These are phyloP conservation scores for Popillia japonica DNA, from an alignment of 1,140 invertebrate genomes.

Conservation along the genomic window DNA sequence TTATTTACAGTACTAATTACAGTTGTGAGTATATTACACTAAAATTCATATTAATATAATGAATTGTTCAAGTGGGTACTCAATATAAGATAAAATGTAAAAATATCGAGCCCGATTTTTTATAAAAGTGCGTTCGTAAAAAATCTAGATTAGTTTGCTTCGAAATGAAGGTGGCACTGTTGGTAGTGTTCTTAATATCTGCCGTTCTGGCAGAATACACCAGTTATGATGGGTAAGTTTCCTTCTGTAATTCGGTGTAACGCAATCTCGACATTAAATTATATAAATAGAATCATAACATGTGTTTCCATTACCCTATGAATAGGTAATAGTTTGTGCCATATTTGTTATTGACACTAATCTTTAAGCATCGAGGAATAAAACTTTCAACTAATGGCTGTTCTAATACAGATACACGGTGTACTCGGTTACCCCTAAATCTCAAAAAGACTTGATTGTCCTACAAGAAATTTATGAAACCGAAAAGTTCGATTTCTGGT, in stretches of 20 bases:
- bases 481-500: slow-evolving; percentile 33
- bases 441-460: neutral
- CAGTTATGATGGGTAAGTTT: slow-evolving; percentile 36
- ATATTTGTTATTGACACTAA: too few relatives aligned
- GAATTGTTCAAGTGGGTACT: neutral
- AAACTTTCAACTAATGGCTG: too few relatives aligned
- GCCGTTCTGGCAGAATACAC: slow-evolving; percentile 34
- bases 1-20: too few relatives aligned
- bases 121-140: neutral
- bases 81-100: neutral
- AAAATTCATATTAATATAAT: too few relatives aligned
- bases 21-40: too few relatives aligned
- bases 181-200: neutral
- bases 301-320: too few relatives aligned
- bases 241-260: too few relatives aligned
- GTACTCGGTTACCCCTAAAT: neutral
- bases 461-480: neutral
- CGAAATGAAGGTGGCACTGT: neutral
- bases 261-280: too few relatives aligned
- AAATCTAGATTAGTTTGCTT: neutral
- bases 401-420: neutral
- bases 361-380: too few relatives aligned
- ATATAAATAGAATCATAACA: too few relatives aligned
- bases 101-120: neutral
- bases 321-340: too few relatives aligned